Base-by-base conservation (phyloP, 2,113 vertebrate genomes). In the Chaetura pelagica region DNA sequence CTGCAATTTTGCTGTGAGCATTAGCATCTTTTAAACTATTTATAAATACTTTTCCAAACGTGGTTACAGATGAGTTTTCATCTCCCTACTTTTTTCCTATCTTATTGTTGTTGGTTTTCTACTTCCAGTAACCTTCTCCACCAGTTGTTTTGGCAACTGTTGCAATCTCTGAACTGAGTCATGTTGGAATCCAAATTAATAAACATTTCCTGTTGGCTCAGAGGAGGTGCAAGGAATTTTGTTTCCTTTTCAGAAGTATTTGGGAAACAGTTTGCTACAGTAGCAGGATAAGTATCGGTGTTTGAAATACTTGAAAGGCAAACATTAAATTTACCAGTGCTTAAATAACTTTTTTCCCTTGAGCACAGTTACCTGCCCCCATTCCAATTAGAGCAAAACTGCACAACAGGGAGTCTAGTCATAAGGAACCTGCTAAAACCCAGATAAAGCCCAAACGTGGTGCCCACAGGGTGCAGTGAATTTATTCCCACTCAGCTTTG, bases 131-230 rank as follows among this genome's bases (percentile, higher is more conserved):
- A 74, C 61, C 32, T 67, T 57, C 52, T 67, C 51, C 57, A 12
- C 77, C 81, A n/a, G 64, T 44, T 94, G 84, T 82, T 94, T 72
- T 78, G 89, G 93, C 83, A 38, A 13, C 68, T 59, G 57, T 1
- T 84, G 57, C 17, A 21, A 81, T 90, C 89, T 84, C 80, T 77
- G 23, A 55, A 44, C 82, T 23, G 79, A 94, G 71, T 80, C 90
- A 74, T 0, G 6, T 3, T 63, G 63, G 67, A 88, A 80, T 74
- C 88, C 76, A 83, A 21, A 74, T 38, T 16, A 71, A 10, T 40
- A 78, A 94, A 71, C 38, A 52, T 95, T 97, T 97, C 90, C 94
- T 95, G 68, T 88, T 91, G 92, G 83, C 91, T 74, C 48, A 2
- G 59, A 71, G 93, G 67, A 63, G 59, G 7, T 5, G 2, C 8